Evolutionary conservation across 2,888 invertebrate species (phyloP), one percentile per base, ranked within the genome.

Genomic region (Hedya salicella): DNA sequence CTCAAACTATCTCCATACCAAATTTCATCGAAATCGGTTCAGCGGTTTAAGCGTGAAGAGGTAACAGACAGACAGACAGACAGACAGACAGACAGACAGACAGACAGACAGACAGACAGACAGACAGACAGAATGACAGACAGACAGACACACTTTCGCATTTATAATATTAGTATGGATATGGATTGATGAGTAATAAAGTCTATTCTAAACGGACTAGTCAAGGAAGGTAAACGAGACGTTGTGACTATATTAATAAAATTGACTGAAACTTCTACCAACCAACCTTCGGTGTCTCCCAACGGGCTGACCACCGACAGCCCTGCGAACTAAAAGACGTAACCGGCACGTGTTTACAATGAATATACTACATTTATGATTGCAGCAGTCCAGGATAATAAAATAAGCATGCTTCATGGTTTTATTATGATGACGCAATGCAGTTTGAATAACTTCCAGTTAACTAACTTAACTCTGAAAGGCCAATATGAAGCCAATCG

Each of bases 281-380:
- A n/a, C n/a, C n/a, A n/a, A n/a, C n/a, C n/a, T n/a, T n/a, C n/a
- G n/a, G n/a, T n/a, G n/a, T n/a, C n/a, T 71, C 69, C 71, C 68
- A 62, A 21, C 69, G 70, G 75, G 62, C 64, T 77, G 77, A 77
- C 77, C 77, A 73, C 62, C 65, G 71, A 70, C 53, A 3, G n/a
- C 11, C n/a, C n/a, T 14, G n/a, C 4, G n/a, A 13, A 2, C 21
- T 40, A 2, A 39, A 54, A 3, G 40, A 3, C 21, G 40, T 40
- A 39, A 21, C 21, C 13, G 21, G 3, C 21, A 2, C n/a, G n/a
- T 0, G 8, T 21, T 19, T 3, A 5, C 39, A 21, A 6, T 11
- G 9, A 19, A 40, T 8, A 40, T 40, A 54, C 16, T 4, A 40
- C 39, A 19, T 53, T 53, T 40, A 8, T n/a, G n/a, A 8, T 49